These are phyloP conservation scores for Trichopria drosophilae DNA, from an alignment of 2,888 invertebrate genomes.

Conservation along the genomic window DNA sequence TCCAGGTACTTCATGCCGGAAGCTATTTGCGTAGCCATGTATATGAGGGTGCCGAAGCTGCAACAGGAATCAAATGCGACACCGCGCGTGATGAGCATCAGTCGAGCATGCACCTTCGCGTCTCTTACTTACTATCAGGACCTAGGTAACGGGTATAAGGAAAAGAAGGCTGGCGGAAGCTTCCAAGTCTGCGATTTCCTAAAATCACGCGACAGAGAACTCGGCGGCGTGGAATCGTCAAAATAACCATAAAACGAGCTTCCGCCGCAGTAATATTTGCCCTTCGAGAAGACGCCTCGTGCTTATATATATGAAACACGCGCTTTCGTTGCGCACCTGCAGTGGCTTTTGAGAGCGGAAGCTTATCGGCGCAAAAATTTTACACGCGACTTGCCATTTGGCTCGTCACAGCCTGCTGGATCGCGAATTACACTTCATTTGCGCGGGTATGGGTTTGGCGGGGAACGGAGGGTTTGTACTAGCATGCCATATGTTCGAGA, in stretches of 20 bases:
- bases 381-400: slow-evolving; percentile 25
- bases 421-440: slow-evolving; percentile 40
- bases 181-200: slow-evolving; percentile 10
- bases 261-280: slow-evolving; percentile 28
- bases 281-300: background rate
- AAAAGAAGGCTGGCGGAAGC: slow-evolving; percentile 7
- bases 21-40: slow-evolving; percentile 85
- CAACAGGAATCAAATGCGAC: slow-evolving; percentile 51
- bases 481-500: slow-evolving; percentile 14
- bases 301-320: slow-evolving; percentile 4
- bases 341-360: background rate
- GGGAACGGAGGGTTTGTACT: slow-evolving; percentile 1
- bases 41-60: slow-evolving; percentile 82
- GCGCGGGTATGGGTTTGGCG: slow-evolving; percentile 20
- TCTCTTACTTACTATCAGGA: too few species aligned
- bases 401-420: slow-evolving; percentile 31
- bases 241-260: slow-evolving; percentile 28
- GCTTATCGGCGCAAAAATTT: slow-evolving; percentile 20
- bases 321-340: too few species aligned
- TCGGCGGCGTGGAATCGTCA: slow-evolving; percentile 23
- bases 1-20: slow-evolving; percentile 91
- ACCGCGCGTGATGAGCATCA: too few species aligned
- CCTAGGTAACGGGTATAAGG: background rate
- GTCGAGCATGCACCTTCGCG: too few species aligned
- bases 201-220: slow-evolving; percentile 17